Percentiles rank a stretch among this genome's conserved stretches.
Conservation (phyloP, 2,797 vertebrate species). For the Galago senegalensis region DNA sequence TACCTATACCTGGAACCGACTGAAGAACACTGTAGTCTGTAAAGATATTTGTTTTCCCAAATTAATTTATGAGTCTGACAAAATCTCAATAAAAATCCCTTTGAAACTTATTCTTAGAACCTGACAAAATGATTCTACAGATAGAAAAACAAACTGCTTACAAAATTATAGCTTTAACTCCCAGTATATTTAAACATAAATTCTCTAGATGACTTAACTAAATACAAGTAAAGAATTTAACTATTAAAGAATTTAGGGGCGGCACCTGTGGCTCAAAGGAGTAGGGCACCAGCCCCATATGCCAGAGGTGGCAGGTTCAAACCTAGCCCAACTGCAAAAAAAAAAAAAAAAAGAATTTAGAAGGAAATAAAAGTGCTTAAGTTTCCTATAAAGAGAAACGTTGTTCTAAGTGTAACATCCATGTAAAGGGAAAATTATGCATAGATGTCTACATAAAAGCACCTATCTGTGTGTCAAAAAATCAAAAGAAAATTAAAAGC, state of each 20-base stretch:
- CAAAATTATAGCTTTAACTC: background rate
- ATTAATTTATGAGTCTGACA: background rate
- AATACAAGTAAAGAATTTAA: conserved; percentile 43
- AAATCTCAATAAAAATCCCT: conserved; percentile 2
- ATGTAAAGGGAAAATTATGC: background rate
- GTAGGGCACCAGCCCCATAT: too few relatives aligned
- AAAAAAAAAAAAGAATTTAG: background rate
- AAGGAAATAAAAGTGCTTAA: conserved; percentile 2
- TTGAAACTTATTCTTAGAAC: background rate
- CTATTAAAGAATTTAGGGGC: background rate
- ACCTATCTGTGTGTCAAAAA: background rate
- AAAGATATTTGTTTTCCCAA: background rate
- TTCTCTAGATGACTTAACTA: conserved; percentile 12
- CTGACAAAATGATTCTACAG: background rate
- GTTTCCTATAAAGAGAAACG: background rate
- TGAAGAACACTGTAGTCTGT: conserved; percentile 4
- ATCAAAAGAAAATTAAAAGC: conserved; percentile 26
- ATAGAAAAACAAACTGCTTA: conserved; percentile 34
- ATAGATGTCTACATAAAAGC: background rate
- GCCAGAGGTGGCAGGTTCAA: too few relatives aligned
- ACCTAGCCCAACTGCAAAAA: too few relatives aligned
- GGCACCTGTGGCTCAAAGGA: too few relatives aligned
- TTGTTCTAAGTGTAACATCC: background rate
- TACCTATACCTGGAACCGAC: background rate
- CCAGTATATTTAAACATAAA: conserved; percentile 20